Conservation (phyloP, 2,888 invertebrate species). For the Leptopilina drosophilae region DNA sequence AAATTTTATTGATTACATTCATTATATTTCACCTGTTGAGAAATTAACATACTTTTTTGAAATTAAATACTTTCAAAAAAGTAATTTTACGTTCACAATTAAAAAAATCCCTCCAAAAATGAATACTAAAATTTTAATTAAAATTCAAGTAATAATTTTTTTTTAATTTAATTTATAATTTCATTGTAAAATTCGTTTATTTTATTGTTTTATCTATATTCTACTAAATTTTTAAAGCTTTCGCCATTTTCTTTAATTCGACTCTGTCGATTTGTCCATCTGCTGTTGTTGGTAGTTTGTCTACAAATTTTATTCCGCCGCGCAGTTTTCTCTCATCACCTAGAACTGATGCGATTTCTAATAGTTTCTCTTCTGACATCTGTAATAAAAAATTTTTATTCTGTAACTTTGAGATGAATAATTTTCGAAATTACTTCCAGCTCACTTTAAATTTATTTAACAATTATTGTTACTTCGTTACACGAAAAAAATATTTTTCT, state of each 20-base stretch:
- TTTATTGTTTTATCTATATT: too few relatives aligned
- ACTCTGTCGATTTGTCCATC: slow-evolving; percentile 8
- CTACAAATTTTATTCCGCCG: slow-evolving; percentile 44
- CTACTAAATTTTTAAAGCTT: not conserved
- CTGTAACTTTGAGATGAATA: slow-evolving; percentile 13
- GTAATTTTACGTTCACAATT: too few relatives aligned
- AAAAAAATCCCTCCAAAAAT: too few relatives aligned
- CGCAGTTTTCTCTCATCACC: slow-evolving; percentile 42
- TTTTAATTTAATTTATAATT: too few relatives aligned
- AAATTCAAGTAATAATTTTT: too few relatives aligned
- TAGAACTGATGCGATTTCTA: slow-evolving; percentile 44
- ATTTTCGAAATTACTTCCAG: not conserved
- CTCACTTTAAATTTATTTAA: not conserved
- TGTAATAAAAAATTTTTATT: slow-evolving; percentile 4
- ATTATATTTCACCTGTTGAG: too few relatives aligned
- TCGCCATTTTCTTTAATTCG: not conserved
- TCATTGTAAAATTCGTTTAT: too few relatives aligned
- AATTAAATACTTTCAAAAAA: too few relatives aligned
- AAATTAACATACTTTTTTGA: too few relatives aligned
- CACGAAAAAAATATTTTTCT: too few relatives aligned
- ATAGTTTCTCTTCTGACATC: slow-evolving; percentile 41
- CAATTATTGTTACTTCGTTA: not conserved
- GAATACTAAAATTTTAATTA: too few relatives aligned
- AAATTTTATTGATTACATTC: too few relatives aligned
- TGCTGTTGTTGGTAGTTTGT: slow-evolving; percentile 42